Conservation (phyloP, 2,888 invertebrate genomes). For the Tetanocera ferruginea region DNA sequence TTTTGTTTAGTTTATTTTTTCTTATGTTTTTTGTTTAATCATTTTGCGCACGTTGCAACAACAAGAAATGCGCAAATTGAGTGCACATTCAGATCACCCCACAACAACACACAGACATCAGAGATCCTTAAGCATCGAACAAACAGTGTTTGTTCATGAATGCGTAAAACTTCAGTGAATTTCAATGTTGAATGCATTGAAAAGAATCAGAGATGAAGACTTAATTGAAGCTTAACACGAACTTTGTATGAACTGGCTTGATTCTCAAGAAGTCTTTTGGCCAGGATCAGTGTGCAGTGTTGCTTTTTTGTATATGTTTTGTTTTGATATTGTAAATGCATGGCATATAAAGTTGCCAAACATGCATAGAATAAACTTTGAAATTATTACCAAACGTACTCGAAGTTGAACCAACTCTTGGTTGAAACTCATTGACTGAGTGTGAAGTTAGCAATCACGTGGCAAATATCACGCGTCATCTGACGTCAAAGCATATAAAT, state of each 20-base stretch:
- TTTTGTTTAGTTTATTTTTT: too few relatives aligned
- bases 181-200: slow-evolving; percentile 27
- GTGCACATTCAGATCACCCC: background rate
- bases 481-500: slow-evolving; percentile 38
- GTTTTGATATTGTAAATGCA: too few relatives aligned
- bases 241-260: slow-evolving; percentile 52
- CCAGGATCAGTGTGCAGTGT: background rate
- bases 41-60: slow-evolving; percentile 37
- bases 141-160: background rate
- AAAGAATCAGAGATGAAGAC: slow-evolving; percentile 47
- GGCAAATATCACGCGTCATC: slow-evolving; percentile 50
- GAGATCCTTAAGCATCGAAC: too few relatives aligned
- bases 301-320: background rate
- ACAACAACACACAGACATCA: too few relatives aligned
- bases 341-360: too few relatives aligned
- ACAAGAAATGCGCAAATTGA: slow-evolving; percentile 32
- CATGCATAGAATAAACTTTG: too few relatives aligned
- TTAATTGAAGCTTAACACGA: slow-evolving; percentile 69
- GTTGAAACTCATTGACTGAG: background rate
- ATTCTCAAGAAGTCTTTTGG: background rate
- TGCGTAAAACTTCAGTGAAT: slow-evolving; percentile 37
- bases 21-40: slow-evolving; percentile 37
- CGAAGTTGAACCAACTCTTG: background rate
- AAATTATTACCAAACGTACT: background rate
- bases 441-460: slow-evolving; percentile 46